These are phyloP conservation scores for Leuciscus waleckii DNA, from an alignment of 2,797 vertebrate species.

Conservation along the genomic window DNA sequence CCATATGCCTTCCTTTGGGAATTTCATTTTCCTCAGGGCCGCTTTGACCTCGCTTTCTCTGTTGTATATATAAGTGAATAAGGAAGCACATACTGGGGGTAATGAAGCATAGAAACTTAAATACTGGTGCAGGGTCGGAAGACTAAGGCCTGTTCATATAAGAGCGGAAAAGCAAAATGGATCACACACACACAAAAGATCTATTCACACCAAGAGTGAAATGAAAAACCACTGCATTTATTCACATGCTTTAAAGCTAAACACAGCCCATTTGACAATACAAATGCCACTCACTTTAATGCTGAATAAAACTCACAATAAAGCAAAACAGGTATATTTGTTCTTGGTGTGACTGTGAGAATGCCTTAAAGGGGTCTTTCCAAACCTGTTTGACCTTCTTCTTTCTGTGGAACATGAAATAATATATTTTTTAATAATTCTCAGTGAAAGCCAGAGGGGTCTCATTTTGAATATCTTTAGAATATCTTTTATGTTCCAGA, in stretches of 20 bases:
- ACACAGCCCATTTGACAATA: not conserved
- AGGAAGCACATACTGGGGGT: slow-evolving; percentile 60
- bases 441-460: not conserved
- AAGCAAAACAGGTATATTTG: not conserved
- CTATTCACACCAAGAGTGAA: slow-evolving; percentile 12
- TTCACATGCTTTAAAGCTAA: not conserved
- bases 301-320: not conserved
- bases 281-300: not conserved
- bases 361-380: not conserved
- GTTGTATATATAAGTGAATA: slow-evolving; percentile 56
- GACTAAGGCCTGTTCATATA: slow-evolving; percentile 22
- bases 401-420: not conserved
- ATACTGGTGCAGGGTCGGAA: slow-evolving; percentile 3
- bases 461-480: not conserved
- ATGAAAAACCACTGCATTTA: not conserved
- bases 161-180: slow-evolving; percentile 12
- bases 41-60: slow-evolving; percentile 30
- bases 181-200: not conserved
- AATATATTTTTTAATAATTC: not conserved
- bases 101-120: slow-evolving; percentile 48
- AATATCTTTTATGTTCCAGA: not conserved
- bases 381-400: not conserved
- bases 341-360: not conserved
- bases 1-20: slow-evolving; percentile 32
- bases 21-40: slow-evolving; percentile 30